Evolutionary conservation across 2,797 vertebrate species (phyloP).

Genomic region (Helicolenus hilgendorfi): DNA sequence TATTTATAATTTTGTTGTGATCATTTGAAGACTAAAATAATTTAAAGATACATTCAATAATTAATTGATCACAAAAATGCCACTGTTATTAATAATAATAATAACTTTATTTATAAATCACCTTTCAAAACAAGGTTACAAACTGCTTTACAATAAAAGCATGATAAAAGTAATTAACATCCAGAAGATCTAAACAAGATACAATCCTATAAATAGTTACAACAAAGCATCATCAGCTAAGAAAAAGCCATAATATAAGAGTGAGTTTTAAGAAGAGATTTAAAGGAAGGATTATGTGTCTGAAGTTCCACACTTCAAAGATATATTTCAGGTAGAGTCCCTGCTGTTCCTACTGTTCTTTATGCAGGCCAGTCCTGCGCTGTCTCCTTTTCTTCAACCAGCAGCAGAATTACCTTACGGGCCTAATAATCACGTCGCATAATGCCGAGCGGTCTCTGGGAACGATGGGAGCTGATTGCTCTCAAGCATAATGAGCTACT

Average conservation of each 20-base stretch:
- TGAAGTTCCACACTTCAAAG: not conserved
- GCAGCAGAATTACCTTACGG: conserved; percentile 33
- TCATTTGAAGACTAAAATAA: not conserved
- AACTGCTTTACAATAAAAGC: too few species aligned
- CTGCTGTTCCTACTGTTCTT: not conserved
- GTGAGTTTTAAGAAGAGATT: too few species aligned
- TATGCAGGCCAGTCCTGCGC: not conserved
- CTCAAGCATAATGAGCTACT: conserved; percentile 77
- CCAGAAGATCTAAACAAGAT: too few species aligned
- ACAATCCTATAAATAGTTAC: too few species aligned
- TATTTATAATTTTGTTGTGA: not conserved
- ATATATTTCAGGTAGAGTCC: not conserved
- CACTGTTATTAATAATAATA: too few species aligned
- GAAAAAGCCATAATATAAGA: too few species aligned
- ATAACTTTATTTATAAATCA: too few species aligned
- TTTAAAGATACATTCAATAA: not conserved
- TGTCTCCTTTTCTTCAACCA: not conserved
- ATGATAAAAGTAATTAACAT: too few species aligned
- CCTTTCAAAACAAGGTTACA: too few species aligned
- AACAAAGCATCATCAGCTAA: too few species aligned
- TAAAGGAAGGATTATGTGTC: too few species aligned
- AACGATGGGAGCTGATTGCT: conserved; percentile 72
- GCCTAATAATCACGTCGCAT: conserved; percentile 61
- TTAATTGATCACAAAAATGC: not conserved
- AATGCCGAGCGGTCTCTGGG: conserved; percentile 55